Percentiles rank a stretch among this genome's conserved stretches.
Evolutionary conservation across 2,113 vertebrate genomes (phyloP).

Genomic region (Ascaphus truei): DNA sequence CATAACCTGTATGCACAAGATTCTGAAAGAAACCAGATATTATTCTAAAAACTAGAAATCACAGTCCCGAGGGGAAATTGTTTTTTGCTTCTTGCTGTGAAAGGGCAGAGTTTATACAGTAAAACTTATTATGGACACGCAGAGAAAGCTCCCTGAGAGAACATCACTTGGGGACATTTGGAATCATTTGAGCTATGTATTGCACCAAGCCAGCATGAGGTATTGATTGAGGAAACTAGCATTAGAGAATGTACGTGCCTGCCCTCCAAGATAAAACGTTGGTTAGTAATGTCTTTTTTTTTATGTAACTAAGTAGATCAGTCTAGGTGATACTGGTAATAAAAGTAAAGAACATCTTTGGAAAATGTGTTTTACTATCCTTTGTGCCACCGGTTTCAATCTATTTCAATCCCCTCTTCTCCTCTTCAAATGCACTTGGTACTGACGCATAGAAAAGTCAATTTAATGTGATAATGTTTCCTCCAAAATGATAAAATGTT

Average conservation of each 20-base stretch:
- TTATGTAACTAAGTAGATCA: too few relatives aligned
- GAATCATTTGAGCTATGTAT: slow-evolving; percentile 25
- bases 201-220: background rate
- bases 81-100: too few relatives aligned
- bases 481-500: slow-evolving; percentile 43
- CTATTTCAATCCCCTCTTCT: background rate
- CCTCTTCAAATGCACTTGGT: slow-evolving; percentile 30
- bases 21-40: too few relatives aligned
- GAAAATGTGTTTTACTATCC: background rate
- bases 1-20: too few relatives aligned
- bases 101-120: too few relatives aligned
- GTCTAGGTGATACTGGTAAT: too few relatives aligned
- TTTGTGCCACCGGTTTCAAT: slow-evolving; percentile 8
- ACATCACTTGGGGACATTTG: background rate
- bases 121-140: background rate
- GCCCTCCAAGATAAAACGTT: slow-evolving; percentile 7
- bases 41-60: too few relatives aligned
- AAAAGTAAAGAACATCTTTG: background rate
- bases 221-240: slow-evolving; percentile 26
- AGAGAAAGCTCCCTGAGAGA: background rate
- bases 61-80: too few relatives aligned
- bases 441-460: slow-evolving; percentile 38
- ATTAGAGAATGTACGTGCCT: slow-evolving; percentile 17
- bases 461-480: slow-evolving; percentile 47
- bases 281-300: slow-evolving; percentile 30